Base-by-base conservation (phyloP, 2,888 invertebrate species). In the Piscicola geometra region DNA sequence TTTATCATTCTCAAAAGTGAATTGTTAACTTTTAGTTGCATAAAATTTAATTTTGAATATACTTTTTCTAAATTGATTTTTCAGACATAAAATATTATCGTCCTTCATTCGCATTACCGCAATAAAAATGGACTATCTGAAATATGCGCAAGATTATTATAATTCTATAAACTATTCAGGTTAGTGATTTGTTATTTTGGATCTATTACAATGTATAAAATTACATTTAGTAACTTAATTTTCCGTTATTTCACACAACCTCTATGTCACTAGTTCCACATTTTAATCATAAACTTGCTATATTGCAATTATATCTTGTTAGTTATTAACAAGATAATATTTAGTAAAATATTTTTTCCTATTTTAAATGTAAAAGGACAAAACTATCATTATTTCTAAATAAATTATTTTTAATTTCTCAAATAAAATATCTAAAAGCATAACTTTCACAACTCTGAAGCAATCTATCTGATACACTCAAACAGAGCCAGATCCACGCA, bases 401-500 rank as follows among this genome's bases (percentile, higher is more conserved):
- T n/a, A n/a, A n/a, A n/a, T n/a, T n/a, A n/a, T n/a, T n/a, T n/a
- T n/a, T n/a, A n/a, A n/a, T n/a, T n/a, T n/a, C n/a, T n/a, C n/a
- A n/a, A n/a, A n/a, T n/a, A n/a, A n/a, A n/a, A n/a, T n/a, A n/a
- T n/a, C n/a, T n/a, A n/a, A n/a, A n/a, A n/a, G n/a, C n/a, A n/a
- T n/a, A n/a, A n/a, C n/a, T n/a, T n/a, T n/a, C n/a, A n/a, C n/a
- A n/a, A n/a, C n/a, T n/a, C n/a, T n/a, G n/a, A n/a, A n/a, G n/a
- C n/a, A n/a, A n/a, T n/a, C n/a, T n/a, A n/a, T n/a, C n/a, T n/a
- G n/a, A n/a, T n/a, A 30, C 30, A 25, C 5, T 1, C 18, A 9
- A 25, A 68, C 32, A n/a, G n/a, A 30, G 1, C 73, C 82, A 83
- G 85, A 85, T 78, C 84, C 84, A 0, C 76, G 84, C 9, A 82